These are phyloP conservation scores for Forbesichthys agassizii DNA, from an alignment of 2,113 vertebrate genomes.

Conservation along the genomic window DNA sequence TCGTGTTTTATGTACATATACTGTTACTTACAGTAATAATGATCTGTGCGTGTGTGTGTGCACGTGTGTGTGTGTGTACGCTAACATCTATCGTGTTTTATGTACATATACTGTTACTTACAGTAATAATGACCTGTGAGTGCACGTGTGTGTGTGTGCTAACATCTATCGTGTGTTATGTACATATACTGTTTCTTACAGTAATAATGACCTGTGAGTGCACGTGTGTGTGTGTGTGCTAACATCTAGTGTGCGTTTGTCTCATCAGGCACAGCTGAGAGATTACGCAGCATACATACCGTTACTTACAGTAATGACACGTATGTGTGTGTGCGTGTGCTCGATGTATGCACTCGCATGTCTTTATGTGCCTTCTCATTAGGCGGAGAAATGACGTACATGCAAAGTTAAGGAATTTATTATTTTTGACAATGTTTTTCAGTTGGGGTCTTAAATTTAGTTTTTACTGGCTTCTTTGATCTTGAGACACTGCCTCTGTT, in stretches of 20 bases:
- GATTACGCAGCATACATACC: no score
- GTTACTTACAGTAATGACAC: not conserved
- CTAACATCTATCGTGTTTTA: no score
- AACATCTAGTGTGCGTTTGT: no score
- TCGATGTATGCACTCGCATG: not conserved
- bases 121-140: no score
- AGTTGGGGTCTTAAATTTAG: not conserved
- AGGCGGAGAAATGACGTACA: constrained; percentile 43
- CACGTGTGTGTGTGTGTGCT: no score
- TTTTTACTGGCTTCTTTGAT: constrained; percentile 19
- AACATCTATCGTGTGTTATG: no score
- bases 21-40: constrained; percentile 1
- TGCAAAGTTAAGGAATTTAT: not conserved
- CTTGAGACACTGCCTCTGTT: not conserved
- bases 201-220: no score
- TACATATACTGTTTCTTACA: not conserved
- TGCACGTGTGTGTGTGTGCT: no score
- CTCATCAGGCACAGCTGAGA: no score
- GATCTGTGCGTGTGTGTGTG: constrained; percentile 19
- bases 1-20: not conserved
- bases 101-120: no score
- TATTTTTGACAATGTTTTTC: not conserved
- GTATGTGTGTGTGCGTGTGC: no score
- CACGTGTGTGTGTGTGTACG: no score
- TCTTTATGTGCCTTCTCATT: constrained; percentile 42